Percentiles rank a stretch among this genome's conserved stretches.
Conservation (phyloP, 2,888 invertebrate species). For the Lamproptera curius region DNA sequence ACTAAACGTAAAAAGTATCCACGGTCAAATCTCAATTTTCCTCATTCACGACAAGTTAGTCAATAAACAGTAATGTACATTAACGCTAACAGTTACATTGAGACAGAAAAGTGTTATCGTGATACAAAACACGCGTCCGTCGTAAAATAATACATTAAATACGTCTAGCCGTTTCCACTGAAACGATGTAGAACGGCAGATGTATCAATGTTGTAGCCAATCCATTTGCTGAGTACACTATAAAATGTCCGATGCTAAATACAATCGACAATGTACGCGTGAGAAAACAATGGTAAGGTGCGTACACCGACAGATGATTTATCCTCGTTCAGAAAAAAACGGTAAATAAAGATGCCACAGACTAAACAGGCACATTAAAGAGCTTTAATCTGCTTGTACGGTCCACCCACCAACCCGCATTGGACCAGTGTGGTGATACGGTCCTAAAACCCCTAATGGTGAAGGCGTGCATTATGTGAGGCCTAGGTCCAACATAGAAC, state of each 20-base stretch:
- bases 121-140: constrained; percentile 12
- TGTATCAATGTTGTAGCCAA: constrained; percentile 9
- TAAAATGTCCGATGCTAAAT: constrained; percentile 15
- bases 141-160: constrained; percentile 10
- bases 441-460: no score
- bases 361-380: no score
- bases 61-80: background rate
- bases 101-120: constrained; percentile 1
- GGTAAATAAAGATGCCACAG: no score
- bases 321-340: no score
- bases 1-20: no score
- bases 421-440: no score
- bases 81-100: constrained; percentile 5
- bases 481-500: no score
- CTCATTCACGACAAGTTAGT: background rate
- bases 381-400: no score
- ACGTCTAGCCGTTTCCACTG: constrained; percentile 8
- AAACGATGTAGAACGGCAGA: constrained; percentile 11
- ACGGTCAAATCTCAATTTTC: no score
- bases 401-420: no score
- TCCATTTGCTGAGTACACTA: constrained; percentile 14
- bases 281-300: constrained; percentile 33
- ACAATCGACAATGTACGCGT: constrained; percentile 26
- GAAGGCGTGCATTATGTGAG: no score
- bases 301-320: no score